Evolutionary conservation across 2,797 vertebrate genomes (phyloP), one percentile per base, ranked within the genome.

Genomic region (Sebastes umbrosus): DNA sequence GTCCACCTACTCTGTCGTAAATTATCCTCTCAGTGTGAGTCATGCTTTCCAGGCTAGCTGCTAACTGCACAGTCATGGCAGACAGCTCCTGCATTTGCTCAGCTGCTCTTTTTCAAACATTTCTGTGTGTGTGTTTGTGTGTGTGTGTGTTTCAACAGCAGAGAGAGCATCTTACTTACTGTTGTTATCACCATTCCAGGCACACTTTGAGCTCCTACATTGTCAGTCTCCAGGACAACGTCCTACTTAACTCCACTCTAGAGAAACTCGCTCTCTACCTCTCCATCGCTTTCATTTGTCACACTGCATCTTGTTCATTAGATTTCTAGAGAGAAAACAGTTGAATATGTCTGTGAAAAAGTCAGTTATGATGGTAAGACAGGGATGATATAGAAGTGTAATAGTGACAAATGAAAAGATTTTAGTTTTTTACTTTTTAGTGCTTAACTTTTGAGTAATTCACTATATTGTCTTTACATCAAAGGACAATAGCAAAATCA

Each of bases 201-300:
- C 91, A 84, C 91, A 82, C 82, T 43, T 52, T 69, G 69, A 71
- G 82, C 86, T 94, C 79, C 82, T 79, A 84, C 85, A 70, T 82
- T 82, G 87, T 82, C 87, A 46, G 93, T 94, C 93, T 93, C 94
- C 93, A 94, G 83, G 92, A 92, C 94, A 91, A 95, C 91, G 69
- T 94, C 90, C 93, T 93, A 91, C 93, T 94, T 94, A 87, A 77
- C 88, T 89, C 74, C 24, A 34, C 88, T 90, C 32, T 27, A 76
- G 85, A 88, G 77, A 77, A 84, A 73, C 6, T 75, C 50, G 24
- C 29, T 50, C 65, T 22, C 46, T 43, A 2, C 60, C 31, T 67
- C 39, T 29, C 52, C 12, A 2, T 29, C 54, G 22, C 29, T 65
- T 59, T 57, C 22, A 57, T 83, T 64, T 46, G 57, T n/a, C 43